phyloP scores from a whole-genome alignment of 2,888 invertebrate genomes.

The Orthosia gothica region DNA sequence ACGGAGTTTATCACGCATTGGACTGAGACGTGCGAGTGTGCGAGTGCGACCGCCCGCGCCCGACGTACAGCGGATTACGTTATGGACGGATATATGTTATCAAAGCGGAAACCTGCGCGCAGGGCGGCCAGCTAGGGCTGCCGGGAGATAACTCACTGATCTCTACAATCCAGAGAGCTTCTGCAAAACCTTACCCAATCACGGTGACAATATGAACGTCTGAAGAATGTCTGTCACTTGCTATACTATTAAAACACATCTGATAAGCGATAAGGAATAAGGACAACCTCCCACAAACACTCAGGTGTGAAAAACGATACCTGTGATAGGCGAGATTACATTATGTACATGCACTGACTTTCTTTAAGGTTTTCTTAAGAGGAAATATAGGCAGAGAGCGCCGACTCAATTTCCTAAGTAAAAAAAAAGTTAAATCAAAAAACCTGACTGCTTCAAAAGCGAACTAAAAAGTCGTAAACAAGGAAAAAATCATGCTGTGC shows the following conservation, averaged over 20 bases:
- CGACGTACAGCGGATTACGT: constrained; percentile 3
- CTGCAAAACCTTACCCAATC: background rate
- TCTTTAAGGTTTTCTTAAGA: too few species aligned
- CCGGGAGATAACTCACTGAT: background rate
- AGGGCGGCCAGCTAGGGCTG: constrained; percentile 8
- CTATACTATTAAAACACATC: background rate
- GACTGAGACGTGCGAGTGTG: background rate
- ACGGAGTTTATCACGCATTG: constrained; percentile 9
- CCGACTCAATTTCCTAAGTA: too few species aligned
- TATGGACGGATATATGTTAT: constrained; percentile 20
- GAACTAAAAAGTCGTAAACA: too few species aligned
- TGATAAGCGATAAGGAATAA: constrained; percentile 14
- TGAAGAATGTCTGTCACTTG: constrained; percentile 5
- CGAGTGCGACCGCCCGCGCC: too few species aligned
- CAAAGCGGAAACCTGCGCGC: constrained; percentile 1
- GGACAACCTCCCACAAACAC: constrained; percentile 1
- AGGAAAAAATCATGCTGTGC: too few species aligned
- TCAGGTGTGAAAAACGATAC: constrained; percentile 10
- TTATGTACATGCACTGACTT: background rate
- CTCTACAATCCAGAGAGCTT: background rate
- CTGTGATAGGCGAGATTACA: constrained; percentile 8
- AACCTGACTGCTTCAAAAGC: too few species aligned
- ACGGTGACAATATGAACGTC: background rate
- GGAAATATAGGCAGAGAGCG: too few species aligned
- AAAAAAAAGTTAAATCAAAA: too few species aligned